Conservation (phyloP, 2,113 vertebrate species). For the Sceloporus undulatus region DNA sequence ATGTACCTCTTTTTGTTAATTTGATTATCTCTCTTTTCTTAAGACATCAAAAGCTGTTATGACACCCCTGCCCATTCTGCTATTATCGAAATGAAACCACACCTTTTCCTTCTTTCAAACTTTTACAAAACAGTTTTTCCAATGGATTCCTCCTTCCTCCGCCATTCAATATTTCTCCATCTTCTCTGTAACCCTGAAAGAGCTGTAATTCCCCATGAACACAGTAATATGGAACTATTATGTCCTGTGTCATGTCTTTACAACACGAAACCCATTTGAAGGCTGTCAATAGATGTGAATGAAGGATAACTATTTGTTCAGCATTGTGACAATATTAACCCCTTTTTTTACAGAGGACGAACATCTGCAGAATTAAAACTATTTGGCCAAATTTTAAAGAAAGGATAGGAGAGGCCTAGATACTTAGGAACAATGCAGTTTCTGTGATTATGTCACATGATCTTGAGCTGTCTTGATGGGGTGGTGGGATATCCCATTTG, state of each 20-base stretch:
- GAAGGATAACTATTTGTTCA: background rate
- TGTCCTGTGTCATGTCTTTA: background rate
- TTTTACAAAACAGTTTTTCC: background rate
- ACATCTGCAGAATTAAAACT: background rate
- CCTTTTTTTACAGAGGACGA: background rate
- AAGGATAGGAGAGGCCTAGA: background rate
- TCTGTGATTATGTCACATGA: background rate
- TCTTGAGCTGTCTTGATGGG: background rate
- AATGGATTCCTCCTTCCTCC: background rate
- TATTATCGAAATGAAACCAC: background rate
- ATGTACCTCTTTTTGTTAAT: background rate
- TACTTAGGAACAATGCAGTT: background rate
- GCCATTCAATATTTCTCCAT: background rate
- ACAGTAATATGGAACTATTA: background rate
- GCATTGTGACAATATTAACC: background rate
- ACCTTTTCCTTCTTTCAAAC: background rate
- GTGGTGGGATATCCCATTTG: background rate
- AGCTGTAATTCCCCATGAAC: background rate
- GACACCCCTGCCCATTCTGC: background rate
- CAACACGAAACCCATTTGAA: background rate
- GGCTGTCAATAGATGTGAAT: background rate
- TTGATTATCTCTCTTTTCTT: background rate
- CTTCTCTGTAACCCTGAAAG: background rate
- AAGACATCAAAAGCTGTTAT: background rate
- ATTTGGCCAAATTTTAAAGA: background rate